Conservation (phyloP, 2,888 invertebrate genomes). For the Opisthograptis luteolata region DNA sequence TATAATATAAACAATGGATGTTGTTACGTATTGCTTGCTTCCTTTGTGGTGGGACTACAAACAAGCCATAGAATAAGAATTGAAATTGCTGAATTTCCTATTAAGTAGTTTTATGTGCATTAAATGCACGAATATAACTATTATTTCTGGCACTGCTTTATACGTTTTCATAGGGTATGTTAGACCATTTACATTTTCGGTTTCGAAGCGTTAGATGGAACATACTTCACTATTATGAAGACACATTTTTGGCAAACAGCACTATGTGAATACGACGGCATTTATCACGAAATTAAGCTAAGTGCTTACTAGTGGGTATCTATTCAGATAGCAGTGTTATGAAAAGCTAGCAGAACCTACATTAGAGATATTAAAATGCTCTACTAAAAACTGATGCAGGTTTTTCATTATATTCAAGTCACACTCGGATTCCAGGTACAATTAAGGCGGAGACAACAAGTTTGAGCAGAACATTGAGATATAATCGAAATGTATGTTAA, state of each 20-base stretch:
- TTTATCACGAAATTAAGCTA: conserved; percentile 23
- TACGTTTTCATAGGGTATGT: neutral
- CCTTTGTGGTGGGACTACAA: neutral
- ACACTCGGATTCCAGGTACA: no score
- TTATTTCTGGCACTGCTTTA: neutral
- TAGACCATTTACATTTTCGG: neutral
- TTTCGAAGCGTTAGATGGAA: neutral
- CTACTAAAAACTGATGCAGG: neutral
- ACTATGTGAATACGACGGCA: conserved; percentile 6
- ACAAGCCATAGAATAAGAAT: neutral
- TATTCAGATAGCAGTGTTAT: conserved; percentile 2
- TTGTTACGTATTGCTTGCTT: no score
- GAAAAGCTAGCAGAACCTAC: neutral
- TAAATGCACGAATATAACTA: neutral
- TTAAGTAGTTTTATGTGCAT: neutral
- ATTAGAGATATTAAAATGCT: neutral
- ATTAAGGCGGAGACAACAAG: no score
- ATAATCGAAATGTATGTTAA: no score
- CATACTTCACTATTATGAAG: conserved; percentile 10
- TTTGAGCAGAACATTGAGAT: no score
- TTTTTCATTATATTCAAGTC: neutral
- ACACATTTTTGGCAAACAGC: conserved; percentile 22
- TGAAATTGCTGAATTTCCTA: neutral
- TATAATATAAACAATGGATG: no score
- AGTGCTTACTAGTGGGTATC: conserved; percentile 20